A percentile compares a stretch with the other conserved stretches of the same genome.
phyloP scores from a whole-genome alignment of 2,113 vertebrate species.

The Vulpes ferrilata region DNA sequence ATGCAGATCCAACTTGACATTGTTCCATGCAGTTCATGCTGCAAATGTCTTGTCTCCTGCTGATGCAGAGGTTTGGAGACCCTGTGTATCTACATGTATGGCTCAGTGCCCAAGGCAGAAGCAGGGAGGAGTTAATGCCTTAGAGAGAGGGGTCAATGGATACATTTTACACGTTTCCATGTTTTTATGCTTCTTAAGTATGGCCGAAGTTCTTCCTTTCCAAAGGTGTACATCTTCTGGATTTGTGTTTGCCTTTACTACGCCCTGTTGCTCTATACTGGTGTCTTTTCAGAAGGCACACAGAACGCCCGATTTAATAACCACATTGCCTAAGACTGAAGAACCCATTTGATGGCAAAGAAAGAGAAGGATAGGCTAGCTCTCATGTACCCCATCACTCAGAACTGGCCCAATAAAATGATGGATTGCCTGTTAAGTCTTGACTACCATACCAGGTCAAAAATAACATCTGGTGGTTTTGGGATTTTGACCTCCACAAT shows the following conservation, averaged over 20 bases:
- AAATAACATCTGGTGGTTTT: neutral
- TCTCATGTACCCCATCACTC: neutral
- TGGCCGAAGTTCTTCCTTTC: neutral
- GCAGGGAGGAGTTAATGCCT: neutral
- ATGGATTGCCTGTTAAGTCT: neutral
- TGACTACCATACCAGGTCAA: neutral
- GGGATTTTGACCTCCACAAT: neutral
- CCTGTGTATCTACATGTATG: accelerated
- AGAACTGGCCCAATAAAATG: neutral
- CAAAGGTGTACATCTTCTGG: neutral
- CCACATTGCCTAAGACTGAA: neutral
- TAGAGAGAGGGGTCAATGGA: neutral
- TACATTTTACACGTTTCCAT: neutral
- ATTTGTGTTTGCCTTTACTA: neutral
- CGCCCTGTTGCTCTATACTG: neutral
- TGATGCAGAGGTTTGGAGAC: neutral
- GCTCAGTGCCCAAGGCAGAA: neutral
- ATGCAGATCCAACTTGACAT: too few relatives aligned
- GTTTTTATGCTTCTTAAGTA: neutral
- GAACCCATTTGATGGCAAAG: neutral
- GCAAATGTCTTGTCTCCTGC: neutral
- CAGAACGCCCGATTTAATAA: neutral
- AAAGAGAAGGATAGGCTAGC: neutral
- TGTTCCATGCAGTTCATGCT: neutral
- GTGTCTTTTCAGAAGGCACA: neutral